phyloP scores from a whole-genome alignment of 2,888 invertebrate species.

The Dasysyrphus albostriatus region DNA sequence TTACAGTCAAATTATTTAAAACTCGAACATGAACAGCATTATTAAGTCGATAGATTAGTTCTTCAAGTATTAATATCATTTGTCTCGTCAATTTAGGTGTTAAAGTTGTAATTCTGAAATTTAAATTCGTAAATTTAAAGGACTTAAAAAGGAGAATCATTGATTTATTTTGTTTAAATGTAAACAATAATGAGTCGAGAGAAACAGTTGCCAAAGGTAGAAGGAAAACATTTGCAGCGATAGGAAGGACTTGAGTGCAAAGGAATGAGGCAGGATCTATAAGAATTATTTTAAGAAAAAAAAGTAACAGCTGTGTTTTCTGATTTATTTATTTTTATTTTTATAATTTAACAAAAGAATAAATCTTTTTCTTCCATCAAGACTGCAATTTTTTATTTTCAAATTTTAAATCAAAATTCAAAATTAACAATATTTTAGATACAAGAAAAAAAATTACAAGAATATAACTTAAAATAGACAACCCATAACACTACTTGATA shows the following conservation, averaged over 20 bases:
- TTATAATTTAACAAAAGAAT: conserved; percentile 1
- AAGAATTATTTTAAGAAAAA: conserved; percentile 6
- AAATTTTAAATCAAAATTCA: not conserved
- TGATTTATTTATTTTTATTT: not conserved
- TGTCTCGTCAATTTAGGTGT: conserved; percentile 82
- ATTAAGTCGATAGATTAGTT: conserved; percentile 86
- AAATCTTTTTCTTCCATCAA: not conserved
- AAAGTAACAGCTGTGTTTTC: not conserved
- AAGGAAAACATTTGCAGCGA: conserved; percentile 75
- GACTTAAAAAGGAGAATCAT: not conserved
- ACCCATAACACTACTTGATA: not conserved
- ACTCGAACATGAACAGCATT: conserved; percentile 81
- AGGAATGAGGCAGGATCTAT: conserved; percentile 16
- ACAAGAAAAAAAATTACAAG: not conserved
- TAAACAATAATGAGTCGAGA: not conserved
- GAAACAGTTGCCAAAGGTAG: conserved; percentile 37
- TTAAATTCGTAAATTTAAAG: not conserved
- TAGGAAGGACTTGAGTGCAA: conserved; percentile 18
- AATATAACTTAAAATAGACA: not conserved
- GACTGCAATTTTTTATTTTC: not conserved
- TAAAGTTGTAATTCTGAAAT: conserved; percentile 80
- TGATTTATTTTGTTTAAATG: not conserved
- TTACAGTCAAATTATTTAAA: conserved; percentile 81
- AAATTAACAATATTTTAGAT: not conserved
- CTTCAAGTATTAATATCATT: conserved; percentile 86